Percentiles rank a stretch among this genome's conserved stretches.
These are phyloP conservation scores for Dryas iulia DNA, from an alignment of 1,140 invertebrate genomes.

Conservation along the genomic window DNA sequence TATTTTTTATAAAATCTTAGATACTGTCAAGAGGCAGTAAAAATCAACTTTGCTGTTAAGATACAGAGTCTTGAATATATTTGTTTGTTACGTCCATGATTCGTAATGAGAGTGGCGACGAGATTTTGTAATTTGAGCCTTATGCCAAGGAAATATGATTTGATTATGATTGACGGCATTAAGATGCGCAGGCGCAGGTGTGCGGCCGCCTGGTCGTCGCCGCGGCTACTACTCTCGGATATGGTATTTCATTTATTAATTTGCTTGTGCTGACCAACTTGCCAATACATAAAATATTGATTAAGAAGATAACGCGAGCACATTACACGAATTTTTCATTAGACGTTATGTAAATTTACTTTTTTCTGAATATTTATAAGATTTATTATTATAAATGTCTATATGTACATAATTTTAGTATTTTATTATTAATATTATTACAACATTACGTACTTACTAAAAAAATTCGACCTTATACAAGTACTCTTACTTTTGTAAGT, in stretches of 20 bases:
- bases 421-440: too few species aligned
- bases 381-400: too few species aligned
- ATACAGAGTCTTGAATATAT: constrained; percentile 75
- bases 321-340: constrained; percentile 4
- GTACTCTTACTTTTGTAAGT: too few species aligned
- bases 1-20: constrained; percentile 4
- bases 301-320: constrained; percentile 38
- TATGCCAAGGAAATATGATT: constrained; percentile 14
- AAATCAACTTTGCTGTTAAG: constrained; percentile 69
- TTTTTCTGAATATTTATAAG: too few species aligned
- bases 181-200: constrained; percentile 75
- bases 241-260: constrained; percentile 79
- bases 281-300: constrained; percentile 50
- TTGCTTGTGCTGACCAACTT: constrained; percentile 67
- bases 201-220: constrained; percentile 74
- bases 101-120: constrained; percentile 64
- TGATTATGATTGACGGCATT: constrained; percentile 27
- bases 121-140: constrained; percentile 14
- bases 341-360: neutral
- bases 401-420: too few species aligned
- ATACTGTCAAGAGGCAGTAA: constrained; percentile 54
- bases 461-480: too few species aligned
- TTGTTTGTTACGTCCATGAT: constrained; percentile 77
- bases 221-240: constrained; percentile 69
- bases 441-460: too few species aligned